Evolutionary conservation across 1,140 invertebrate genomes (phyloP).

Genomic region (Luehdorfia chinensis): DNA sequence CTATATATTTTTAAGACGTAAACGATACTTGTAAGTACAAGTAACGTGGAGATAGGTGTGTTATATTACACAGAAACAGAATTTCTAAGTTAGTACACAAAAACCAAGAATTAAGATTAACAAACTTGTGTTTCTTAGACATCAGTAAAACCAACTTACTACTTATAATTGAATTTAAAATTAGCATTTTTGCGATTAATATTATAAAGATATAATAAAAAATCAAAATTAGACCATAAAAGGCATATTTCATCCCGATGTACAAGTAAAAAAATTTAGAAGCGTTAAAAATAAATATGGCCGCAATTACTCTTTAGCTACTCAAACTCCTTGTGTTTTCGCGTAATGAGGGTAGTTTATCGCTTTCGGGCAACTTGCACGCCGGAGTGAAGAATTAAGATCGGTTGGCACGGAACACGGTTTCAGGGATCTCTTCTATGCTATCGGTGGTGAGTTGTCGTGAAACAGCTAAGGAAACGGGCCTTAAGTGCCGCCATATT

Average conservation of each 20-base stretch:
- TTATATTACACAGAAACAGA: no score
- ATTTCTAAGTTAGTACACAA: no score
- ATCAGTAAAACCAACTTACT: no score
- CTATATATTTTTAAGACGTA: constrained; percentile 6
- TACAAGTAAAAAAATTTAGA: constrained; percentile 26
- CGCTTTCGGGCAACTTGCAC: constrained; percentile 22
- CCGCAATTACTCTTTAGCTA: constrained; percentile 26
- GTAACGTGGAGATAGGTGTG: no score
- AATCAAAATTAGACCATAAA: no score
- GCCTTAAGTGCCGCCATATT: constrained; percentile 20
- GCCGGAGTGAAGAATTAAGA: constrained; percentile 17
- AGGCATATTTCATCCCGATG: constrained; percentile 1
- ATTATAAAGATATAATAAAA: no score
- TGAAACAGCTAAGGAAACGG: constrained; percentile 5
- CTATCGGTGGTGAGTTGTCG: constrained; percentile 7
- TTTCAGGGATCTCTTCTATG: constrained; percentile 15
- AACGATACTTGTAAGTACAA: not conserved
- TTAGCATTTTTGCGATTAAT: no score
- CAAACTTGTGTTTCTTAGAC: no score
- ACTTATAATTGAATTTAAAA: no score
- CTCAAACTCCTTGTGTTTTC: constrained; percentile 24
- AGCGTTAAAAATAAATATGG: constrained; percentile 24
- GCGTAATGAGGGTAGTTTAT: constrained; percentile 25
- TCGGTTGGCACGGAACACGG: constrained; percentile 16
- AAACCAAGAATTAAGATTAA: no score